Conservation (phyloP, 2,888 invertebrate genomes). For the Germaria angustata region DNA sequence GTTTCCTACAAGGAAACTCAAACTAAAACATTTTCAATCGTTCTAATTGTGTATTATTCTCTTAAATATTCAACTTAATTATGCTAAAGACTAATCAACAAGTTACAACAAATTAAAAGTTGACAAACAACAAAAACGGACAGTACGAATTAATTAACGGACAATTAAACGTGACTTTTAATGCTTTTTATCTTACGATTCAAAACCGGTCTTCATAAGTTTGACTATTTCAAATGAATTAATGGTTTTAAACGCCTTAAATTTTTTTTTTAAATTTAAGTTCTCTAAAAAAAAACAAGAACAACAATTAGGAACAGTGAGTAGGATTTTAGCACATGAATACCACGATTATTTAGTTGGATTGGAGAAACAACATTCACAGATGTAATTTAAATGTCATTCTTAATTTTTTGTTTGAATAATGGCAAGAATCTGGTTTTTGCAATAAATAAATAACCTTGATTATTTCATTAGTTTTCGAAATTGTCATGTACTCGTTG, state of each 20-base stretch:
- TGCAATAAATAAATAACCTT: conserved; percentile 29
- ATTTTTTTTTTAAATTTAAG: not conserved
- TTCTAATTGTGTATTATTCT: not conserved
- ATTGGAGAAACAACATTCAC: not conserved
- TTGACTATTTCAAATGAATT: not conserved
- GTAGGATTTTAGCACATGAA: not conserved
- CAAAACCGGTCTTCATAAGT: conserved; percentile 22
- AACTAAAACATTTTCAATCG: not conserved
- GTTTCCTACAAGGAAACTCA: conserved; percentile 10
- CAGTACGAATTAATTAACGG: not conserved
- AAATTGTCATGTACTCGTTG: conserved; percentile 31
- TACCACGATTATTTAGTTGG: not conserved
- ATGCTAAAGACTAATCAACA: conserved; percentile 25
- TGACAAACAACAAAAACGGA: conserved; percentile 4
- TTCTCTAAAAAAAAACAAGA: not conserved
- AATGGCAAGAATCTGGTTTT: not conserved
- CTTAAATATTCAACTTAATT: conserved; percentile 1
- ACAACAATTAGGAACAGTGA: conserved; percentile 15
- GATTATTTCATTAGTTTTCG: conserved; percentile 19
- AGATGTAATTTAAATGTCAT: conserved; percentile 1
- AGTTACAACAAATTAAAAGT: not conserved
- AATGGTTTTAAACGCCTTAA: not conserved
- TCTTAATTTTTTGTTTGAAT: not conserved
- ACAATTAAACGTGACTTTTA: conserved; percentile 27
- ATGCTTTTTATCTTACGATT: not conserved